Conservation (phyloP, 2,888 invertebrate species). For the Empis stercorea region DNA sequence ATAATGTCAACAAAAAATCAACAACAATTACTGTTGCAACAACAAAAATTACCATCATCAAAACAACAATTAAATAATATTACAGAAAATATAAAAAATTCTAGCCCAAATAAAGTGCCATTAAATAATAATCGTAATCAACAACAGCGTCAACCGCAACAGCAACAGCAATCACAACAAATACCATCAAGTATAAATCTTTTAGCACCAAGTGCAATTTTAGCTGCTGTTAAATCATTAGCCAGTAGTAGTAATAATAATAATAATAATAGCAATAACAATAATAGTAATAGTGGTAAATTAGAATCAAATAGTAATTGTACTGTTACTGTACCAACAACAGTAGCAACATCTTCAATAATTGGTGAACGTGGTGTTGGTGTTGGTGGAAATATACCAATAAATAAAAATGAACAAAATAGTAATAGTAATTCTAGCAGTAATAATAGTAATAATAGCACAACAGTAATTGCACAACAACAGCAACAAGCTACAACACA, state of each 20-base stretch:
- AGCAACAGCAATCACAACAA: slow-evolving; percentile 3
- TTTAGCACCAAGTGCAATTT: slow-evolving; percentile 18
- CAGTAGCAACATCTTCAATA: background rate
- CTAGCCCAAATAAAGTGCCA: slow-evolving; percentile 11
- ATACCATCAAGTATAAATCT: slow-evolving; percentile 14
- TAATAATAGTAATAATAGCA: slow-evolving; percentile 2
- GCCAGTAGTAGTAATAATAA: slow-evolving; percentile 7
- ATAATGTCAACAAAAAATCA: slow-evolving; percentile 14
- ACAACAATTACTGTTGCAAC: background rate
- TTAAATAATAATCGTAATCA: background rate
- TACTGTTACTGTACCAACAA: background rate
- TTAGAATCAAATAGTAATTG: background rate
- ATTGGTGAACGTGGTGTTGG: background rate
- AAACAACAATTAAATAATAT: slow-evolving; percentile 1
- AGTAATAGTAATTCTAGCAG: slow-evolving; percentile 6
- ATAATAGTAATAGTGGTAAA: slow-evolving; percentile 4
- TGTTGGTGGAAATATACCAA: slow-evolving; percentile 1
- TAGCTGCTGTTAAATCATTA: slow-evolving; percentile 17
- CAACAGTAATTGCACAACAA: background rate
- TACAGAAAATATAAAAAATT: slow-evolving; percentile 10
- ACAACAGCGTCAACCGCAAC: background rate
- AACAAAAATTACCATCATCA: background rate
- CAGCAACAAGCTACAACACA: background rate
- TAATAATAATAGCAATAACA: slow-evolving; percentile 8
- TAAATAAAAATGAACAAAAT: slow-evolving; percentile 13